A percentile compares a stretch with the other conserved stretches of the same genome.
Evolutionary conservation across 2,797 vertebrate species (phyloP).

Genomic region (Siniperca obscura): DNA sequence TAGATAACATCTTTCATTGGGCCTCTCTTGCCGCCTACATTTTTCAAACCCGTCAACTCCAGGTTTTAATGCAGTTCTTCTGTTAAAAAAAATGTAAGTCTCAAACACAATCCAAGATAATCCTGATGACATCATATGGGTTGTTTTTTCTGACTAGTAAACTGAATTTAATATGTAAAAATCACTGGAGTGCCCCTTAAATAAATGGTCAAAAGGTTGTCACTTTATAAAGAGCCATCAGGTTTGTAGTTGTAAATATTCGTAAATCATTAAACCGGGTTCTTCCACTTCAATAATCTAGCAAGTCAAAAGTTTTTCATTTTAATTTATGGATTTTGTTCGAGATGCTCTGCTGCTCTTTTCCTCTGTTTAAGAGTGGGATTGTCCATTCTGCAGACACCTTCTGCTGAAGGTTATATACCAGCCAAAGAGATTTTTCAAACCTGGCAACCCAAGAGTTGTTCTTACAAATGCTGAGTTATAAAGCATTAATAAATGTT

Average conservation of each 20-base stretch:
- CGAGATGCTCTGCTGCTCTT: not conserved
- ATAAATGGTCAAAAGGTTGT: not conserved
- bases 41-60: too few relatives aligned
- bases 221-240: not conserved
- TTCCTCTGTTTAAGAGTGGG: not conserved
- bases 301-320: too few relatives aligned
- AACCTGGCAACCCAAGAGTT: not conserved
- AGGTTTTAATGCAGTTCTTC: too few relatives aligned
- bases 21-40: not conserved
- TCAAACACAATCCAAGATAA: too few relatives aligned
- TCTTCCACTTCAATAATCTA: not conserved
- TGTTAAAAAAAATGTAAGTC: too few relatives aligned
- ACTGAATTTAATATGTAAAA: not conserved
- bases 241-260: not conserved
- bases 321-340: not conserved
- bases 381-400: not conserved
- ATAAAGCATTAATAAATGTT: not conserved
- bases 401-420: not conserved
- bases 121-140: too few relatives aligned
- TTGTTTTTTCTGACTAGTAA: not conserved
- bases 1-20: not conserved
- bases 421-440: not conserved
- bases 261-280: not conserved
- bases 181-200: not conserved
- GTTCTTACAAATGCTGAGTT: not conserved